Conservation (phyloP, 2,797 vertebrate species). For the Rhinatrema bivittatum region DNA sequence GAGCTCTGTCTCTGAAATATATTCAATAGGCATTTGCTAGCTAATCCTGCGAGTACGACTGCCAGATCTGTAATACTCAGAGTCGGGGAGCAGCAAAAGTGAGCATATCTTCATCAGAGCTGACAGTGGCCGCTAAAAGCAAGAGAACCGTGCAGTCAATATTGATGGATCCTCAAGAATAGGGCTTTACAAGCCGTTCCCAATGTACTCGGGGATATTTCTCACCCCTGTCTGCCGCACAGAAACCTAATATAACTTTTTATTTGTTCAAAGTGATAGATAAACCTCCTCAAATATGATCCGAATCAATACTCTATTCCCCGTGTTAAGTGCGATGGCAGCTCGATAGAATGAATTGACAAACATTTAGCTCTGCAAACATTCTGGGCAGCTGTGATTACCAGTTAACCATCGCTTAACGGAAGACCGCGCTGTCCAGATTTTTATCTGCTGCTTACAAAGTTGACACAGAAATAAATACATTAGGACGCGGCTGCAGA, state of each 20-base stretch:
- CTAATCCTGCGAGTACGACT: too few species aligned
- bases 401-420: background rate
- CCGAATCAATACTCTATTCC: constrained; percentile 28
- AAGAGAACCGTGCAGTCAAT: constrained; percentile 19
- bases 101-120: constrained; percentile 1
- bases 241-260: constrained; percentile 32
- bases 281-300: constrained; percentile 21
- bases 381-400: constrained; percentile 1
- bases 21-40: too few species aligned
- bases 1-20: too few species aligned
- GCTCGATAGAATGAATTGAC: constrained; percentile 20
- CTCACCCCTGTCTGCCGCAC: constrained; percentile 5
- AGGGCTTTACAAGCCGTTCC: constrained; percentile 15
- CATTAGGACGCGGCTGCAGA: too few species aligned
- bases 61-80: too few species aligned
- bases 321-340: constrained; percentile 21
- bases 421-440: constrained; percentile 1
- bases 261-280: constrained; percentile 33
- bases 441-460: background rate
- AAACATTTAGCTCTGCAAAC: constrained; percentile 16
- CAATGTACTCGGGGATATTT: constrained; percentile 2
- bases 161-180: constrained; percentile 18
- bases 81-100: too few species aligned
- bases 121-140: constrained; percentile 36
- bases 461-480: constrained; percentile 8